These are phyloP conservation scores for Branchellion lobata DNA, from an alignment of 2,888 invertebrate genomes.

Conservation along the genomic window DNA sequence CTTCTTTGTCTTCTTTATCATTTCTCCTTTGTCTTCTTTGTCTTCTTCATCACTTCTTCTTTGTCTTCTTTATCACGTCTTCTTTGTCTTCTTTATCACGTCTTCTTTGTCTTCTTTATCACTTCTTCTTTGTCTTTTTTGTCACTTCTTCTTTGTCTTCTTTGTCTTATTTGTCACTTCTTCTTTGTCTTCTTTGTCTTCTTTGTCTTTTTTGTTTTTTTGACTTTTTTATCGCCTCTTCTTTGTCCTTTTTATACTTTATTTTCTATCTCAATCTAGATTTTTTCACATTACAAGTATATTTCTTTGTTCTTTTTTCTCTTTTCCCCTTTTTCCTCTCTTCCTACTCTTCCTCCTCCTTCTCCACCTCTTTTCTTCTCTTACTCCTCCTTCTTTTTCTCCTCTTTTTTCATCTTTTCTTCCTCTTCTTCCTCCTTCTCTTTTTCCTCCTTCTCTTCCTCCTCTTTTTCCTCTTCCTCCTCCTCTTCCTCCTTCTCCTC, in stretches of 20 bases:
- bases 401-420: not conserved
- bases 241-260: too few relatives aligned
- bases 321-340: too few relatives aligned
- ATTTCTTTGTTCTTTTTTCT: too few relatives aligned
- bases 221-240: too few relatives aligned
- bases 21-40: constrained; percentile 43
- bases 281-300: too few relatives aligned
- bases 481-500: not conserved
- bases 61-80: constrained; percentile 43
- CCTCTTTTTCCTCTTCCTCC: not conserved
- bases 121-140: constrained; percentile 47
- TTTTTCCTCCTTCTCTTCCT: not conserved
- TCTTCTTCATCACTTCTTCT: constrained; percentile 50
- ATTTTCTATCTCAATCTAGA: too few relatives aligned
- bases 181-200: not conserved
- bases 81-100: not conserved
- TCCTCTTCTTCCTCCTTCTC: not conserved
- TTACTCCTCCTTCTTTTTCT: not conserved
- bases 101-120: constrained; percentile 50
- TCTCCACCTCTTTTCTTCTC: not conserved
- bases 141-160: not conserved
- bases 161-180: too few relatives aligned
- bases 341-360: not conserved
- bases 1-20: too few relatives aligned
- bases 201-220: not conserved